A percentile compares a stretch with the other conserved stretches of the same genome.
Evolutionary conservation across 1,140 invertebrate species (phyloP).

Genomic region (Lasioglossum baleicum): DNA sequence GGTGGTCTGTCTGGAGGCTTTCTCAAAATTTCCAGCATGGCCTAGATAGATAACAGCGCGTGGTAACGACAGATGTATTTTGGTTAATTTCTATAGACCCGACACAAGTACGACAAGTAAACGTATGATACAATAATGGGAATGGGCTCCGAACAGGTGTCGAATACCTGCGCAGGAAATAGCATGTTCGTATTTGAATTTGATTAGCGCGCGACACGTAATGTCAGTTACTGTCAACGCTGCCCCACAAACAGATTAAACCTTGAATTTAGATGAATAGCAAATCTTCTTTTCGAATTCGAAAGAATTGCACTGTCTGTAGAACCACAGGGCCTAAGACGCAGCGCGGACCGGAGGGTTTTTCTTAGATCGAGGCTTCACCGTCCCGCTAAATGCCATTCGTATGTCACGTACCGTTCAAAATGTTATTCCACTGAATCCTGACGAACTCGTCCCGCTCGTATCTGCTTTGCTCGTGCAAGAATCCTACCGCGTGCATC

Average conservation of each 20-base stretch:
- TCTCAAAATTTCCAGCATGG: conserved; percentile 86
- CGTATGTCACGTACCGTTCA: conserved; percentile 76
- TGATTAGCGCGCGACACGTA: too few relatives aligned
- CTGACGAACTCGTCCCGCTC: conserved; percentile 89
- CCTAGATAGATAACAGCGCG: conserved; percentile 71
- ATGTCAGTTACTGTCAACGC: too few relatives aligned
- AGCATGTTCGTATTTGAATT: too few relatives aligned
- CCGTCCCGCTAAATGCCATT: not conserved
- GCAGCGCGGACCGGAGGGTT: too few relatives aligned
- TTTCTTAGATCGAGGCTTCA: too few relatives aligned
- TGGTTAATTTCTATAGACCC: not conserved
- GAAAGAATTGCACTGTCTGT: too few relatives aligned
- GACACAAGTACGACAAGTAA: not conserved
- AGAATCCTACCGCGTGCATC: conserved; percentile 91
- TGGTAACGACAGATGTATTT: not conserved
- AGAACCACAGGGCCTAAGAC: too few relatives aligned
- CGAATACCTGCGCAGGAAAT: too few relatives aligned
- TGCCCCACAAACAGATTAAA: too few relatives aligned
- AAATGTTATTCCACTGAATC: conserved; percentile 88
- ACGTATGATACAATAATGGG: not conserved
- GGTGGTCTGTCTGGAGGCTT: conserved; percentile 80
- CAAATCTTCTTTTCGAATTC: too few relatives aligned
- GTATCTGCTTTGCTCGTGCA: conserved; percentile 91
- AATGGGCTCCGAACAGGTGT: too few relatives aligned
- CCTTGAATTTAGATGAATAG: too few relatives aligned